A percentile compares a stretch with the other conserved stretches of the same genome.
phyloP scores from a whole-genome alignment of 2,888 invertebrate genomes.

The Pherbina coryleti region DNA sequence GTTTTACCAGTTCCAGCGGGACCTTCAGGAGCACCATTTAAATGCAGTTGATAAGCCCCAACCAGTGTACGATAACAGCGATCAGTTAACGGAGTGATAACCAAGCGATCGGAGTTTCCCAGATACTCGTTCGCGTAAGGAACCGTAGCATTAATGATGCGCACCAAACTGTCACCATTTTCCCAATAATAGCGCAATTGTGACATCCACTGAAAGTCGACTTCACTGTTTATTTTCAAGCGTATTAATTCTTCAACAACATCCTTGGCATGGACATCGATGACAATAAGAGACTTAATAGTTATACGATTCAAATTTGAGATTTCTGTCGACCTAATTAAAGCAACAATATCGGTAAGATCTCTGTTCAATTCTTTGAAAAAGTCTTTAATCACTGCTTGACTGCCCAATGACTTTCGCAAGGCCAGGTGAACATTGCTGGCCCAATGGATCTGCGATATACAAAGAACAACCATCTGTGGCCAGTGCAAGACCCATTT shows the following conservation, averaged over 20 bases:
- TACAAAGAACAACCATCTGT: constrained; percentile 75
- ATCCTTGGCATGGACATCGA: constrained; percentile 81
- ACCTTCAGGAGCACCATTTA: constrained; percentile 79
- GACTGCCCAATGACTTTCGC: constrained; percentile 68
- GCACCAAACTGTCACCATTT: constrained; percentile 72
- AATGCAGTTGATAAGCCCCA: constrained; percentile 78
- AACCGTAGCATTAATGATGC: constrained; percentile 78
- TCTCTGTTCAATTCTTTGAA: constrained; percentile 70
- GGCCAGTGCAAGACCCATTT: constrained; percentile 75
- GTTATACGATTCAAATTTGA: constrained; percentile 75
- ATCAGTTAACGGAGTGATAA: constrained; percentile 74
- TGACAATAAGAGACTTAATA: constrained; percentile 77
- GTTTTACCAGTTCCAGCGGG: constrained; percentile 92
- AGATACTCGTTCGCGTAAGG: constrained; percentile 81
- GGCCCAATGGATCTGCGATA: constrained; percentile 78
- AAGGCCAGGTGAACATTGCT: constrained; percentile 72
- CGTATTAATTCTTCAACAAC: constrained; percentile 74
- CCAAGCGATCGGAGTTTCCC: constrained; percentile 77
- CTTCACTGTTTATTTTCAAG: constrained; percentile 71
- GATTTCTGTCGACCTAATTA: constrained; percentile 74
- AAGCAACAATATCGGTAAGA: constrained; percentile 72
- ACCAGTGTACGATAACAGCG: constrained; percentile 80
- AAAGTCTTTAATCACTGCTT: constrained; percentile 69
- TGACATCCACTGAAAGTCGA: constrained; percentile 79
- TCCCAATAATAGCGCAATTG: constrained; percentile 81